Conservation (phyloP, 2,113 vertebrate genomes). For the Daubentonia madagascariensis region DNA sequence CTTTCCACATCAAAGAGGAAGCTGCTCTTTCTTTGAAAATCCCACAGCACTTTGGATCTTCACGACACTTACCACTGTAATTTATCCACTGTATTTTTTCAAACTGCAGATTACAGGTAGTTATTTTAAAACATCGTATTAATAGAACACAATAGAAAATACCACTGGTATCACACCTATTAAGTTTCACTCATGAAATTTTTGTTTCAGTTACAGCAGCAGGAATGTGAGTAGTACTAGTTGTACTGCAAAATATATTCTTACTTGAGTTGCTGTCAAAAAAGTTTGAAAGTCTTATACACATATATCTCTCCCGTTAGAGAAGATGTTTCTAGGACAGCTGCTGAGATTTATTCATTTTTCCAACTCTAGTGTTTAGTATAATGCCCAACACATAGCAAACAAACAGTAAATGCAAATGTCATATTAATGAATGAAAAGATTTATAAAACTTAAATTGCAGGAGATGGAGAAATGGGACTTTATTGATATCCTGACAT, state of each 20-base stretch:
- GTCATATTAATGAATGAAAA: neutral
- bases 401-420: neutral
- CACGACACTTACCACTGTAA: neutral
- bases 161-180: neutral
- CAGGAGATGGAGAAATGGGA: neutral
- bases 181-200: neutral
- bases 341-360: neutral
- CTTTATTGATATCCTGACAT: neutral
- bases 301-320: accelerated
- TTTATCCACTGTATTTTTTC: neutral
- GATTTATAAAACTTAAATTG: neutral
- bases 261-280: neutral
- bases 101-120: neutral
- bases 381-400: neutral
- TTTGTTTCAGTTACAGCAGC: neutral
- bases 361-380: too few species aligned
- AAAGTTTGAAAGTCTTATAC: neutral
- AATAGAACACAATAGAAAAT: neutral
- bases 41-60: neutral
- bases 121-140: neutral
- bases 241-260: too few species aligned
- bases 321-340: neutral
- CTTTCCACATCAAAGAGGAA: neutral
- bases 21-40: neutral
- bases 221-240: neutral